Conservation (phyloP, 1,140 invertebrate species). For the Callitettix versicolor region DNA sequence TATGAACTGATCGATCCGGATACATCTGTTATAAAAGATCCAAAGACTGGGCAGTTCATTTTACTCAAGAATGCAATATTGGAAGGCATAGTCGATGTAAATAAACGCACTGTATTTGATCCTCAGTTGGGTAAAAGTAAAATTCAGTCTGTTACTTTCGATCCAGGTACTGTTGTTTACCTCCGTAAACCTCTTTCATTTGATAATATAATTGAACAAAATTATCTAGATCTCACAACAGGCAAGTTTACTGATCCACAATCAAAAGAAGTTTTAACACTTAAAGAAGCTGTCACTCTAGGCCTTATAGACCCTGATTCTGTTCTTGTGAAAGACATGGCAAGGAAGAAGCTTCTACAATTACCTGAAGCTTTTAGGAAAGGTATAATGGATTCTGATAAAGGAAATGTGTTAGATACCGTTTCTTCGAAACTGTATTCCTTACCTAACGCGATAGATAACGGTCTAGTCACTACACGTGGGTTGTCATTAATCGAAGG, state of each 20-base stretch:
- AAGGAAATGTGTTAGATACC: conserved; percentile 71
- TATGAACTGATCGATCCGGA: conserved; percentile 65
- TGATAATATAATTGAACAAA: conserved; percentile 62
- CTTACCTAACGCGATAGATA: conserved; percentile 61
- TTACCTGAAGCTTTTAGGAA: conserved; percentile 75
- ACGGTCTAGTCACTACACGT: conserved; percentile 59
- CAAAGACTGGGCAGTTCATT: conserved; percentile 59
- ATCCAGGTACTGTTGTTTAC: conserved; percentile 59
- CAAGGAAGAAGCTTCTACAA: conserved; percentile 69
- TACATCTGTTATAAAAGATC: conserved; percentile 65
- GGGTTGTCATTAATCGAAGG: conserved; percentile 71
- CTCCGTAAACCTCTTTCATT: conserved; percentile 60
- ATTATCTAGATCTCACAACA: conserved; percentile 55
- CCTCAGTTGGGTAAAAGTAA: conserved; percentile 48
- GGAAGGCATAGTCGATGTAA: conserved; percentile 57
- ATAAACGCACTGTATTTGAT: conserved; percentile 54
- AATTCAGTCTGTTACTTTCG: conserved; percentile 58
- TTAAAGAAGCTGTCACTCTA: conserved; percentile 72
- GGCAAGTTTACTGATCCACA: conserved; percentile 66
- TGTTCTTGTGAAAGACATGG: conserved; percentile 75
- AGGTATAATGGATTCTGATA: conserved; percentile 78
- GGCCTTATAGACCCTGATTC: conserved; percentile 81
- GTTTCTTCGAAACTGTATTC: conserved; percentile 68
- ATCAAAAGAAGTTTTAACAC: conserved; percentile 53
- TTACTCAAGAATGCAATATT: conserved; percentile 57